phyloP scores from a whole-genome alignment of 1,140 invertebrate genomes.

The Mercenaria mercenaria region DNA sequence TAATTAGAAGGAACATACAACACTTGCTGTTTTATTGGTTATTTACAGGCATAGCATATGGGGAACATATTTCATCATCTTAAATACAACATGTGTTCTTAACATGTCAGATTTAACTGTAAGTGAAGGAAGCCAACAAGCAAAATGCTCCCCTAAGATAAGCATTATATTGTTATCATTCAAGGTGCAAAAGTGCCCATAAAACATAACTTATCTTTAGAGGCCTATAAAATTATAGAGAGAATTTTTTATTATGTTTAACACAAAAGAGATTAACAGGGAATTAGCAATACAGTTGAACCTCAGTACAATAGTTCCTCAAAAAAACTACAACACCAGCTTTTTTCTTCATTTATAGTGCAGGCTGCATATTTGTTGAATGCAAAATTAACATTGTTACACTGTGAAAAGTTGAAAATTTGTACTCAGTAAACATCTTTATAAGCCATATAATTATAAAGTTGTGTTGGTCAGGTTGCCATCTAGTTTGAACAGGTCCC shows the following conservation, averaged over 20 bases:
- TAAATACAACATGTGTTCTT: constrained; percentile 9
- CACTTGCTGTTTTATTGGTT: constrained; percentile 12
- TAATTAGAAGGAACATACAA: neutral
- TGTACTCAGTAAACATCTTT: too few relatives aligned
- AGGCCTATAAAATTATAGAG: neutral
- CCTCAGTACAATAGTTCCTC: neutral
- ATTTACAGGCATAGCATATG: neutral
- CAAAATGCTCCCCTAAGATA: neutral
- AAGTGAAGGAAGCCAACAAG: neutral
- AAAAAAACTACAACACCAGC: too few relatives aligned
- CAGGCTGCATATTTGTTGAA: too few relatives aligned
- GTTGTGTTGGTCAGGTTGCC: too few relatives aligned
- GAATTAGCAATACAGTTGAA: neutral
- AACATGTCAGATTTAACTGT: constrained; percentile 32
- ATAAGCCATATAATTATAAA: too few relatives aligned
- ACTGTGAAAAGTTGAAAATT: too few relatives aligned
- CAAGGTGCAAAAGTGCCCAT: neutral
- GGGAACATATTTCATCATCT: constrained; percentile 6
- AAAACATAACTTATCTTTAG: neutral
- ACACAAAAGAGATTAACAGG: neutral
- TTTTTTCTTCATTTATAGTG: too few relatives aligned
- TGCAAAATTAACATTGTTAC: too few relatives aligned
- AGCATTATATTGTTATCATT: constrained; percentile 18
- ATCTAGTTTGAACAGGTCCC: too few relatives aligned
- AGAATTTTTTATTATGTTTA: neutral